These are phyloP conservation scores for Synergus itoensis DNA, from an alignment of 2,888 invertebrate genomes.

Conservation along the genomic window DNA sequence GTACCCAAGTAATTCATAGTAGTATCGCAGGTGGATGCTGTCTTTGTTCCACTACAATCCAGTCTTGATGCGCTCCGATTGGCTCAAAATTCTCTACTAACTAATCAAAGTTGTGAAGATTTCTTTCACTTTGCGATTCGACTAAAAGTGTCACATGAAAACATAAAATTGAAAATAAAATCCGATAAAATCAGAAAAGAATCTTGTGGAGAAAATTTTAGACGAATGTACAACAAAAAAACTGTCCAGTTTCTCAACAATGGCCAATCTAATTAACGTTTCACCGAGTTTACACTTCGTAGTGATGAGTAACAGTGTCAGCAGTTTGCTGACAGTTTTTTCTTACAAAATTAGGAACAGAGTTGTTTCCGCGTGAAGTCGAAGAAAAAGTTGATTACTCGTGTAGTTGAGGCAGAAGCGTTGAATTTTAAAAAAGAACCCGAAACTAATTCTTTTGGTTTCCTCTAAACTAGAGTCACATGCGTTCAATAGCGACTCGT, in stretches of 20 bases:
- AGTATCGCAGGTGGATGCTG: background rate
- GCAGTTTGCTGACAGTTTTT: background rate
- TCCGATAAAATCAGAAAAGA: background rate
- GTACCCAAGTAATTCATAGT: no score
- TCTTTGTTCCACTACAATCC: conserved; percentile 6
- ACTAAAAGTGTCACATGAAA: no score
- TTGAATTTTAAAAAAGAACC: background rate
- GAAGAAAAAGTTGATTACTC: background rate
- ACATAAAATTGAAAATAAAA: background rate
- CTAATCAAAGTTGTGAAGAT: background rate
- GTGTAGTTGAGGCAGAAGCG: background rate
- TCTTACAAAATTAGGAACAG: background rate
- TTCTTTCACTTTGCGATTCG: background rate
- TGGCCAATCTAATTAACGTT: background rate
- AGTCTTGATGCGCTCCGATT: conserved; percentile 23
- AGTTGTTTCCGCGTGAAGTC: background rate
- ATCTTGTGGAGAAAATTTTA: background rate
- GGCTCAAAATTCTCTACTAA: conserved; percentile 1
- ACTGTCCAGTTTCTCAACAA: conserved; percentile 1
- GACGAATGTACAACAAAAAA: background rate
- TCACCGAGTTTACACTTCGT: background rate
- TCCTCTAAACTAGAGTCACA: conserved; percentile 30
- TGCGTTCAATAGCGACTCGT: conserved; percentile 44
- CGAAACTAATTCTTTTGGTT: conserved; percentile 30
- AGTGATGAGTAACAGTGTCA: background rate